These are phyloP conservation scores for Ahaetulla prasina DNA, from an alignment of 2,113 vertebrate genomes.

Conservation along the genomic window DNA sequence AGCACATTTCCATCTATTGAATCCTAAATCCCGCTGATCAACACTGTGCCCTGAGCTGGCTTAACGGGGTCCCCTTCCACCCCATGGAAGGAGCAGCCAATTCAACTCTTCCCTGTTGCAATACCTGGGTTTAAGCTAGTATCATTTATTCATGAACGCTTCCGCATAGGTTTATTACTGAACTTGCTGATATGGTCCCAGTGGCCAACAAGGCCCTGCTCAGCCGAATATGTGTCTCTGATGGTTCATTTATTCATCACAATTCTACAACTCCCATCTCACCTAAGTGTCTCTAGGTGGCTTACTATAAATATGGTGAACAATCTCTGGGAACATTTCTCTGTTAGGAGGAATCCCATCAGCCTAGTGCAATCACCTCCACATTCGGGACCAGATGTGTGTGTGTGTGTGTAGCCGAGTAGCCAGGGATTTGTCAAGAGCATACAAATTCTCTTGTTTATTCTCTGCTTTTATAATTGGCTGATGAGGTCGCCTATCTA, in stretches of 20 bases:
- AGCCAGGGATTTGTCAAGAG: neutral
- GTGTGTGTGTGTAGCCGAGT: neutral
- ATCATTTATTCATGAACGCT: neutral
- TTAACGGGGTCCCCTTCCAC: neutral
- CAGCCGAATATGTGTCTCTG: neutral
- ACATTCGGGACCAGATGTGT: too few species aligned
- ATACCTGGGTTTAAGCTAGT: neutral
- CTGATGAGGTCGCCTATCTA: constrained; percentile 66
- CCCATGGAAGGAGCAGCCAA: neutral
- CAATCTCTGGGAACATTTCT: neutral
- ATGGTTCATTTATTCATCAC: neutral
- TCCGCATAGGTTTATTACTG: neutral
- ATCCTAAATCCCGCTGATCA: too few species aligned
- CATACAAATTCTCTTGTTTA: constrained; percentile 48
- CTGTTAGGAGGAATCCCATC: neutral
- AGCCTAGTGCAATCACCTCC: neutral
- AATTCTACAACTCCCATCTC: neutral
- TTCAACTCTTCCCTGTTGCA: neutral
- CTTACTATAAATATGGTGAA: neutral
- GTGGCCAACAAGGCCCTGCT: neutral
- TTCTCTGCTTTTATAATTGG: constrained; percentile 62
- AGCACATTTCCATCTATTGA: too few species aligned
- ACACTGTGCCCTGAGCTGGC: too few species aligned
- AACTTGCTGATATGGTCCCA: neutral
- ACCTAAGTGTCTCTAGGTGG: neutral